phyloP scores from a whole-genome alignment of 1,140 invertebrate genomes.

The Bombus terrestris region DNA sequence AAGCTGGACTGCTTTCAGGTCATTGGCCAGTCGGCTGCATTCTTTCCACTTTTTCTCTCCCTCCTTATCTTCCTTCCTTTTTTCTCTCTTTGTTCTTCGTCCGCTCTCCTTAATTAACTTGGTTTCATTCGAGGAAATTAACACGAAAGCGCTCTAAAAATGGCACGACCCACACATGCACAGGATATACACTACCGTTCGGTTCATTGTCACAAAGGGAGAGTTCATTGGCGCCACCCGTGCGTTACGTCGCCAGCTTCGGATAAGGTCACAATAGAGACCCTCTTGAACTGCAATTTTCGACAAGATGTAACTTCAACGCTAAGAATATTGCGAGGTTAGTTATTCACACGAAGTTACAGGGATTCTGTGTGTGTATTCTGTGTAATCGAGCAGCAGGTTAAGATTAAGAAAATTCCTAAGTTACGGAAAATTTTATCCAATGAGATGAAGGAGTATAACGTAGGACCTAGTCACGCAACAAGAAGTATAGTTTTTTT shows the following conservation, averaged over 20 bases:
- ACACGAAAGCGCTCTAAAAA: conserved; percentile 19
- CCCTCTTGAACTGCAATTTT: background rate
- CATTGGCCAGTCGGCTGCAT: conserved; percentile 56
- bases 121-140: conserved; percentile 29
- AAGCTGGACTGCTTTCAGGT: conserved; percentile 48
- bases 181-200: too few relatives aligned
- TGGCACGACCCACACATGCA: background rate
- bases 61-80: background rate
- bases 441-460: background rate
- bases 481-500: background rate
- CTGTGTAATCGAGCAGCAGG: background rate
- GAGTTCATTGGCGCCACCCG: conserved; percentile 36
- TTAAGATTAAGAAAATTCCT: conserved; percentile 1
- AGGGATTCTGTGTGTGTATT: background rate
- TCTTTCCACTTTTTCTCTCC: background rate
- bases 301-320: background rate
- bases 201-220: conserved; percentile 37
- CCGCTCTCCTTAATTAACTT: conserved; percentile 26
- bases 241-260: background rate
- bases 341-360: background rate
- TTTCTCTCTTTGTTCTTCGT: background rate
- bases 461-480: background rate
- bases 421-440: background rate
- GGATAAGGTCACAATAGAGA: background rate
- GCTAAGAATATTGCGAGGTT: background rate